A percentile compares a stretch with the other conserved stretches of the same genome.
Evolutionary conservation across 2,797 vertebrate species (phyloP).

Genomic region (Falco columbarius): DNA sequence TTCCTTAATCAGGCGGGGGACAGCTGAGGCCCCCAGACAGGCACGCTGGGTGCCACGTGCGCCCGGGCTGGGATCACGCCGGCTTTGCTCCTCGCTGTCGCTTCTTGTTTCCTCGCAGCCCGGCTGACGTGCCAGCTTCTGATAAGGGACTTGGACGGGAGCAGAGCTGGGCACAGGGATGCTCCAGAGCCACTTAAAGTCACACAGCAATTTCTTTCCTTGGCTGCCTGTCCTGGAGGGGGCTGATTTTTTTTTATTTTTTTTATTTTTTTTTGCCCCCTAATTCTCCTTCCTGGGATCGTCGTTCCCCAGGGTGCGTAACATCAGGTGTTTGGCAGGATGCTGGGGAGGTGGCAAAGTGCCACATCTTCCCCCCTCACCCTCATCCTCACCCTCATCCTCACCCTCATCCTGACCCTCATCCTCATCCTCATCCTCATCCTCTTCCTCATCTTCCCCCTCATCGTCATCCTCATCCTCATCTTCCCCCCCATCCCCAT

Average conservation of each 20-base stretch:
- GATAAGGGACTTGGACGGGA: neutral
- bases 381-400: neutral
- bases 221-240: rapidly evolving
- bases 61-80: slow-evolving; percentile 60
- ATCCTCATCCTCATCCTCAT: too few relatives aligned
- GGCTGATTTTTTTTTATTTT: neutral
- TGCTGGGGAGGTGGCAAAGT: neutral
- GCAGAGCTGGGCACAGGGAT: neutral
- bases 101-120: slow-evolving; percentile 80
- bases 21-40: slow-evolving; percentile 27
- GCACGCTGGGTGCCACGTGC: slow-evolving; percentile 52
- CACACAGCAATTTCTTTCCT: neutral
- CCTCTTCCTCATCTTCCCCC: too few relatives aligned
- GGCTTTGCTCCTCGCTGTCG: slow-evolving; percentile 80
- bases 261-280: neutral
- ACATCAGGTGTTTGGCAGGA: neutral
- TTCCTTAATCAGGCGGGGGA: slow-evolving; percentile 1
- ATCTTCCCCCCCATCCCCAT: too few relatives aligned
- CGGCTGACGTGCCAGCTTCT: slow-evolving; percentile 63
- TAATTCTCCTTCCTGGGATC: neutral
- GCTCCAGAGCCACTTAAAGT: neutral
- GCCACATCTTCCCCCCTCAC: neutral
- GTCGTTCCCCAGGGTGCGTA: rapidly evolving
- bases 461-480: too few relatives aligned
- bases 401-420: neutral